A percentile compares a stretch with the other conserved stretches of the same genome.
Evolutionary conservation across 2,113 vertebrate species (phyloP).

Genomic region (Triplophysa rosa): DNA sequence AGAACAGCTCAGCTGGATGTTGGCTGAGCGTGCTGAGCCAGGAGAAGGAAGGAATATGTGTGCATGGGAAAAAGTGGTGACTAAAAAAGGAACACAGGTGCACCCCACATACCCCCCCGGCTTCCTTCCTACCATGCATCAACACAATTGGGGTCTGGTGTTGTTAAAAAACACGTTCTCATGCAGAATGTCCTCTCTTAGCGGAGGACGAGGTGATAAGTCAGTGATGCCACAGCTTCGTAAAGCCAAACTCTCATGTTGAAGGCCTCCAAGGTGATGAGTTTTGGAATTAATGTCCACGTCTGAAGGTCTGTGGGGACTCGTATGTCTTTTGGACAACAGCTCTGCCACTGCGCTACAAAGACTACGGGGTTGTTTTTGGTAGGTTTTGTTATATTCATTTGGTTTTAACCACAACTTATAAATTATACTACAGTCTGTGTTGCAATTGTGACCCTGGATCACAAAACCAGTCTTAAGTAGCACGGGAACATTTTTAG

Average conservation of each 20-base stretch:
- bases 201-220: constrained; percentile 41
- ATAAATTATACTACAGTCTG: background rate
- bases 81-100: constrained; percentile 41
- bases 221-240: constrained; percentile 30
- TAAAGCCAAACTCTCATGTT: background rate
- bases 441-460: background rate
- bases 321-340: constrained; percentile 17
- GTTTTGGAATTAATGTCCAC: constrained; percentile 20
- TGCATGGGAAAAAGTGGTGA: constrained; percentile 17
- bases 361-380: background rate
- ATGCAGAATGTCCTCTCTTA: constrained; percentile 19
- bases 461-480: too few species aligned
- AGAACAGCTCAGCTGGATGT: constrained; percentile 29
- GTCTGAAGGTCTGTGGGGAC: constrained; percentile 17
- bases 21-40: constrained; percentile 22
- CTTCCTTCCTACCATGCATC: constrained; percentile 29
- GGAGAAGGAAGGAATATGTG: constrained; percentile 4
- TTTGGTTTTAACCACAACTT: background rate
- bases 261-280: background rate
- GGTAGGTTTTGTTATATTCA: background rate
- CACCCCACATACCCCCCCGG: background rate
- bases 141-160: constrained; percentile 1
- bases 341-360: background rate
- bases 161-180: constrained; percentile 28
- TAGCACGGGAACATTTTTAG: too few species aligned